Evolutionary conservation across 2,888 invertebrate species (phyloP).

Genomic region (Mesochorus sp.): DNA sequence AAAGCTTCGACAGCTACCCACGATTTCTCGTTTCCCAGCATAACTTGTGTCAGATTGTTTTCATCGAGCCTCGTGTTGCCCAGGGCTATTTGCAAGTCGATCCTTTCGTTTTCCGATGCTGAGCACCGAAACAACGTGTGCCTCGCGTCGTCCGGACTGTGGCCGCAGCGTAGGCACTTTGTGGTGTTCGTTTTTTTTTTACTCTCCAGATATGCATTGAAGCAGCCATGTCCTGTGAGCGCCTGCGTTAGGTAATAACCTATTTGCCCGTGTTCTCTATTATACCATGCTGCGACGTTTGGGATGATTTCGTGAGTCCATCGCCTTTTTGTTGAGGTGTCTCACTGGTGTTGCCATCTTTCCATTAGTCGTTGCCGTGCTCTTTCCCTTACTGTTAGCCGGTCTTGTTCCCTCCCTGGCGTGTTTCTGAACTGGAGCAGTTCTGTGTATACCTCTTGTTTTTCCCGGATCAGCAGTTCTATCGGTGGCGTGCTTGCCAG

Average conservation of each 20-base stretch:
- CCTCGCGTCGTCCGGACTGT: neutral
- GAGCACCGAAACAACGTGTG: neutral
- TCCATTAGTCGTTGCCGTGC: neutral
- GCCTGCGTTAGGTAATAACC: neutral
- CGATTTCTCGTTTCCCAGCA: neutral
- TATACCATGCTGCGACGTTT: neutral
- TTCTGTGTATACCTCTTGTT: neutral
- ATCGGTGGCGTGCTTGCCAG: slow-evolving; percentile 7
- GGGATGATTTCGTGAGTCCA: slow-evolving; percentile 13
- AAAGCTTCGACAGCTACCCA: neutral
- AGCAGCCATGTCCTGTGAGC: slow-evolving; percentile 1
- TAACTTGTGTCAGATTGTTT: neutral
- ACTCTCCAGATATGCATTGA: neutral
- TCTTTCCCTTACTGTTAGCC: neutral
- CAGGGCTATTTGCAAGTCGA: neutral
- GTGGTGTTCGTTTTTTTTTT: neutral
- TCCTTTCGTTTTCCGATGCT: neutral
- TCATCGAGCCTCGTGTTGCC: neutral
- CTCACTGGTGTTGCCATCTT: neutral
- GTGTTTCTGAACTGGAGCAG: neutral
- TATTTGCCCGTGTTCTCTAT: neutral
- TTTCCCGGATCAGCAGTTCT: neutral
- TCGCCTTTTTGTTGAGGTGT: neutral
- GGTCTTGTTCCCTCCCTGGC: neutral
- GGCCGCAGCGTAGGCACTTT: neutral